Percentiles rank a stretch among this genome's conserved stretches.
phyloP scores from a whole-genome alignment of 2,888 invertebrate species.

The Volucella inflata region DNA sequence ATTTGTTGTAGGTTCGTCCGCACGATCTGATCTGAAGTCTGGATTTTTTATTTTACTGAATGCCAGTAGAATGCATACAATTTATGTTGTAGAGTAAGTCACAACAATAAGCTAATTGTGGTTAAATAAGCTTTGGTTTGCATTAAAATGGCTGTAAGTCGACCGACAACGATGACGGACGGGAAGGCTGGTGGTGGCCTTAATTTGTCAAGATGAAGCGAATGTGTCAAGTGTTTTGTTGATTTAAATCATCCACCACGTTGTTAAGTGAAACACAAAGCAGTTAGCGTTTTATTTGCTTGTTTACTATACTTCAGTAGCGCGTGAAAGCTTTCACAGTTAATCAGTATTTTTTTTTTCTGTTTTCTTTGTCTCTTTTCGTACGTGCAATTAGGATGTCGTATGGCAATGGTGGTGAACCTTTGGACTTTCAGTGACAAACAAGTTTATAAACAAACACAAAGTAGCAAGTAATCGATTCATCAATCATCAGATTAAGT shows the following conservation, averaged over 20 bases:
- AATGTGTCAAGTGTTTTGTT: constrained; percentile 71
- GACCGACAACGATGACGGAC: not conserved
- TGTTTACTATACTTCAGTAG: constrained; percentile 34
- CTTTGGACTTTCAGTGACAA: too few species aligned
- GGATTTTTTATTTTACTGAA: not conserved
- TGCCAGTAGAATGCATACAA: constrained; percentile 2
- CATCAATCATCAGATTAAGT: too few species aligned
- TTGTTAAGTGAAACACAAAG: constrained; percentile 56
- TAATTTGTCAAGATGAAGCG: constrained; percentile 5
- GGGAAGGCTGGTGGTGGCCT: constrained; percentile 8
- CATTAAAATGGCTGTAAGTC: constrained; percentile 35
- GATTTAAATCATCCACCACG: constrained; percentile 56
- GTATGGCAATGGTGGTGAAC: too few species aligned
- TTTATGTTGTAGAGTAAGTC: constrained; percentile 8
- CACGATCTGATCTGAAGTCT: too few species aligned
- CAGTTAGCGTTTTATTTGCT: constrained; percentile 42
- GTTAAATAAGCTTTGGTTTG: constrained; percentile 21
- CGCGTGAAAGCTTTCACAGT: constrained; percentile 51
- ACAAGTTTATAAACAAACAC: too few species aligned
- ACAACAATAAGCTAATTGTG: constrained; percentile 46
- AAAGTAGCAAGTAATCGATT: too few species aligned
- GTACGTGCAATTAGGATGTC: too few species aligned
- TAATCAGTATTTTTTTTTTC: constrained; percentile 37
- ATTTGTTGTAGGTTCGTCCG: too few species aligned
- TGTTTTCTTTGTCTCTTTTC: constrained; percentile 7